Base-by-base conservation (phyloP, 2,888 invertebrate species). In the Nomada hirtipes region DNA sequence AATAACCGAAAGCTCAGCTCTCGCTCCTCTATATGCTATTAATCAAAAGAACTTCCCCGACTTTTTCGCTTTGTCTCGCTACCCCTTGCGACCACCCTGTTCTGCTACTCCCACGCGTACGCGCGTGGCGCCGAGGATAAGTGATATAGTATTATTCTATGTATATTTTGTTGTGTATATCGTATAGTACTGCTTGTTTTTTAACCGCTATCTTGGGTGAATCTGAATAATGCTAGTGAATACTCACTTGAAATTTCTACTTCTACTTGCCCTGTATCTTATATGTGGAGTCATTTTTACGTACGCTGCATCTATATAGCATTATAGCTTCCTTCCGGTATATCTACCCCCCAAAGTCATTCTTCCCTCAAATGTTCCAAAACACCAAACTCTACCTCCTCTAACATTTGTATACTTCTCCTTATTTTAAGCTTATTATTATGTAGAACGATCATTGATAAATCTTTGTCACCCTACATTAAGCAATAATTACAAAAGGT, bases 41-140 rank as follows among this genome's bases (percentile, higher is more conserved):
- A 92, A 93, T 93, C 92, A 92, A 91, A 91, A 90, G 89, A 90
- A 89, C 87, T 90, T 90, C 80, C 85, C 85, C 74, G 65, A 73
- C 63, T 61, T 78, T 84, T 69, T 79, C 71, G 76, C 75, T 69
- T 61, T 65, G 64, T 79, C 60, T 61, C 67, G 63, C 59, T 50
- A 57, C 47, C 50, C 67, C 42, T 63, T 50, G n/a, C 53, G 29
- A 13, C 18, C 55, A 42, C 42, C 61, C 52, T 15, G 57, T 65
- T 15, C 47, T 36, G 20, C 55, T 57, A 36, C 42, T 50, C 42
- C 53, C 23, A 29, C 53, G 44, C 26, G 64, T 26, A n/a, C 42
- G 15, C 65, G 65, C 26, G n/a, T 36, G 29, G 20, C 26, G 7
- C 36, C 36, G 36, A 7, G 36, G 36, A 36, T 36, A 36, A 36